A percentile compares a stretch with the other conserved stretches of the same genome.
Evolutionary conservation across 2,888 invertebrate genomes (phyloP).

Genomic region (Melitaea athalia): DNA sequence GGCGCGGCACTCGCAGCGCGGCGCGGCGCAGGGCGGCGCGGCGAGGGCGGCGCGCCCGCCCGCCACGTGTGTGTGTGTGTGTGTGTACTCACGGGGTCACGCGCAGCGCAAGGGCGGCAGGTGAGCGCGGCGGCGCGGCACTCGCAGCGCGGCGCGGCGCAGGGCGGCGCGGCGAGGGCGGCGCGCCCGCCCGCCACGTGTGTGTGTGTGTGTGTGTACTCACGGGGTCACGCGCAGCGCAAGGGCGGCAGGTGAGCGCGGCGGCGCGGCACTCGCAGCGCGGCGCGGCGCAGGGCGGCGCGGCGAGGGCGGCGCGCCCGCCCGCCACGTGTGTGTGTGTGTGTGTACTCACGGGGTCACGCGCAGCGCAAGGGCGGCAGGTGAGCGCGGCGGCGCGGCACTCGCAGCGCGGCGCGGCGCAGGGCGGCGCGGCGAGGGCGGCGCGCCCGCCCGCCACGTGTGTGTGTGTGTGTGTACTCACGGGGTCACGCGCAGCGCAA

Average conservation of each 20-base stretch:
- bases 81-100: constrained; percentile 48
- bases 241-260: constrained; percentile 63
- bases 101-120: constrained; percentile 63
- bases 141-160: constrained; percentile 66
- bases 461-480: constrained; percentile 36
- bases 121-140: constrained; percentile 63
- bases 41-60: constrained; percentile 49
- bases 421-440: constrained; percentile 48
- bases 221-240: constrained; percentile 56
- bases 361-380: constrained; percentile 63
- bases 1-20: constrained; percentile 73
- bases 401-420: constrained; percentile 66
- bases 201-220: constrained; percentile 14
- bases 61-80: no score
- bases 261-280: constrained; percentile 74
- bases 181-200: no score
- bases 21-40: constrained; percentile 49
- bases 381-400: constrained; percentile 63
- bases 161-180: constrained; percentile 48
- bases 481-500: constrained; percentile 57
- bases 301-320: constrained; percentile 48
- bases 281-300: constrained; percentile 52
- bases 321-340: no score
- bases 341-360: constrained; percentile 48
- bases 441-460: constrained; percentile 50